A percentile compares a stretch with the other conserved stretches of the same genome.
phyloP scores from a whole-genome alignment of 2,113 vertebrate genomes.

The Geothlypis trichas region DNA sequence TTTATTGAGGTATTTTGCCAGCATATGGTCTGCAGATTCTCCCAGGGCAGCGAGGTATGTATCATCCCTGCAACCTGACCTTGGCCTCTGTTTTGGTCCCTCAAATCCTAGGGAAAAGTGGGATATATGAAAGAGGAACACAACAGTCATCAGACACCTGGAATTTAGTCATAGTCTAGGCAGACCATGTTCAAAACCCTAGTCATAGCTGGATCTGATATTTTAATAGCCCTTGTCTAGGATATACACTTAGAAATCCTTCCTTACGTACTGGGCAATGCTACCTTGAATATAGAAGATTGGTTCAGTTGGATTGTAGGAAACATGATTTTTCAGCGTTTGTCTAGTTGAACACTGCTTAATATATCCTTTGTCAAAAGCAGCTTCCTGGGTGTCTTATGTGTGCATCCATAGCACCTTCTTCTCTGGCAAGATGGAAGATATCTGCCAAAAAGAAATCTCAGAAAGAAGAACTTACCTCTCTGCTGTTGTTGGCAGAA shows the following conservation, averaged over 20 bases:
- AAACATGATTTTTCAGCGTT: background rate
- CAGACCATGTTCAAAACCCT: background rate
- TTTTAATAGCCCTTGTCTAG: background rate
- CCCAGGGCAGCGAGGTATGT: background rate
- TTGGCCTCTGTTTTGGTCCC: background rate
- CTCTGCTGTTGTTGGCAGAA: background rate
- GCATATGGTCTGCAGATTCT: background rate
- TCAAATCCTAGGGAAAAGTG: background rate
- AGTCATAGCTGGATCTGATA: background rate
- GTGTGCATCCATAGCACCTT: background rate
- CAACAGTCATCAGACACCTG: background rate
- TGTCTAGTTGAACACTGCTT: background rate
- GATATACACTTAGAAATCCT: background rate
- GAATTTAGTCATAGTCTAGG: background rate
- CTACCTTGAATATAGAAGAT: background rate
- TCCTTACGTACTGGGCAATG: background rate
- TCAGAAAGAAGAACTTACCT: background rate
- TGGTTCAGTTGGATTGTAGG: background rate
- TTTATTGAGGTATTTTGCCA: background rate
- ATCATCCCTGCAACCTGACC: background rate
- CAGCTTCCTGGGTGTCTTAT: background rate
- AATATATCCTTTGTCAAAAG: background rate
- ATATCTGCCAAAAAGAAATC: background rate
- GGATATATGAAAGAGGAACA: background rate
- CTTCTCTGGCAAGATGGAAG: background rate